A percentile compares a stretch with the other conserved stretches of the same genome.
These are phyloP conservation scores for Cheiracanthium punctorium DNA, from an alignment of 2,888 invertebrate genomes.

Conservation along the genomic window DNA sequence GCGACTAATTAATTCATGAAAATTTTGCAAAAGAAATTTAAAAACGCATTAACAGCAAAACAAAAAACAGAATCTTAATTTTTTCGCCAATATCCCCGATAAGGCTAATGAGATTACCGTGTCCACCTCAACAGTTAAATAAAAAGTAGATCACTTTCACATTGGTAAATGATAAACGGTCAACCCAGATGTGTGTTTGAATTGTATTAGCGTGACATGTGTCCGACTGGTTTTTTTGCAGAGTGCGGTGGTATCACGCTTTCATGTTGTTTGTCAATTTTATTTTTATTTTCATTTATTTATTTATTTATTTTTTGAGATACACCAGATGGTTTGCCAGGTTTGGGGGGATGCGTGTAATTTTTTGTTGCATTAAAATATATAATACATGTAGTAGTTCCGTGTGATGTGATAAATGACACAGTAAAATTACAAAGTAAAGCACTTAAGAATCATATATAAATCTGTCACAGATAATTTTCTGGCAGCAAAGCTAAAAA, in stretches of 20 bases:
- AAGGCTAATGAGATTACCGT: constrained; percentile 1
- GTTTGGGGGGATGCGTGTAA: no score
- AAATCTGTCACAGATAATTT: no score
- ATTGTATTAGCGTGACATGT: neutral
- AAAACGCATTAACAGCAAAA: neutral
- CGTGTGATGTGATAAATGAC: no score
- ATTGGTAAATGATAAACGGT: neutral
- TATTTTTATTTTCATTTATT: no score
- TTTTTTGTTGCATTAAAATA: no score
- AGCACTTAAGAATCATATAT: no score
- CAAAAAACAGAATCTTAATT: neutral
- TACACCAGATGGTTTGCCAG: no score
- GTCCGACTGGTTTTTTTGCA: neutral
- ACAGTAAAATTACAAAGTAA: no score
- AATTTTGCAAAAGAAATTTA: neutral
- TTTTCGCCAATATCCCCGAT: neutral
- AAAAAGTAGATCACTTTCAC: constrained; percentile 13
- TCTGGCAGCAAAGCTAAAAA: no score
- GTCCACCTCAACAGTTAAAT: neutral
- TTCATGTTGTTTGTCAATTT: neutral
- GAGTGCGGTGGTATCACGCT: neutral
- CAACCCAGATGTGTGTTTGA: neutral
- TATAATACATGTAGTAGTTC: no score
- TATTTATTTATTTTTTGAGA: no score
- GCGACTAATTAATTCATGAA: neutral